phyloP scores from a whole-genome alignment of 2,888 invertebrate species.

The Sussaba pulchella region DNA sequence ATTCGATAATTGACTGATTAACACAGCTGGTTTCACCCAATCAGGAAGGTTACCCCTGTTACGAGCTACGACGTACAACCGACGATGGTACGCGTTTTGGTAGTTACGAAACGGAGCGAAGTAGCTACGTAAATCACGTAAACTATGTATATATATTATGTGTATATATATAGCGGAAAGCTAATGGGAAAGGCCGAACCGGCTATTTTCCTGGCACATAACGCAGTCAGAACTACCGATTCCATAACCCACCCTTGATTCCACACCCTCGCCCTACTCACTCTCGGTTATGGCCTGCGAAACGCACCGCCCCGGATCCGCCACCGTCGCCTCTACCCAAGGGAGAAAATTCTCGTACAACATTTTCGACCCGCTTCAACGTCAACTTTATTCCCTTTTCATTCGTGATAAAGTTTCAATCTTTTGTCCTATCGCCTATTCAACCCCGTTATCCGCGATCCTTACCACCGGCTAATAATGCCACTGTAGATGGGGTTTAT shows the following conservation, averaged over 20 bases:
- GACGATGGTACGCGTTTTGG: slow-evolving; percentile 8
- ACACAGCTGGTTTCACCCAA: slow-evolving; percentile 54
- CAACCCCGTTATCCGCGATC: not conserved
- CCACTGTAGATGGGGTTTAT: not conserved
- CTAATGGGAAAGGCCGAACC: slow-evolving; percentile 29
- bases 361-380: slow-evolving; percentile 16
- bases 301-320: not conserved
- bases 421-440: slow-evolving; percentile 40
- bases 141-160: not conserved
- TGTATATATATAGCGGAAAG: slow-evolving; percentile 1
- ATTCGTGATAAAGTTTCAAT: slow-evolving; percentile 49
- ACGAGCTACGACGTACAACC: slow-evolving; percentile 43
- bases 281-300: slow-evolving; percentile 29
- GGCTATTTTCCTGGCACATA: slow-evolving; percentile 35
- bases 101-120: not conserved
- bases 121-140: slow-evolving; percentile 2
- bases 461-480: not conserved
- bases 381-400: slow-evolving; percentile 45
- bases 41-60: slow-evolving; percentile 18
- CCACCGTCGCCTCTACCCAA: too few species aligned
- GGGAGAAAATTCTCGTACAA: slow-evolving; percentile 13
- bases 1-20: slow-evolving; percentile 55
- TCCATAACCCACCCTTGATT: slow-evolving; percentile 23
- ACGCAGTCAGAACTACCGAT: slow-evolving; percentile 3
- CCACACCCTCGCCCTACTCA: slow-evolving; percentile 6